Evolutionary conservation across 64 coral and sea anemone genomes (phyloP), one percentile per base, ranked within the genome.

Genomic region (Platygyra sinensis): DNA sequence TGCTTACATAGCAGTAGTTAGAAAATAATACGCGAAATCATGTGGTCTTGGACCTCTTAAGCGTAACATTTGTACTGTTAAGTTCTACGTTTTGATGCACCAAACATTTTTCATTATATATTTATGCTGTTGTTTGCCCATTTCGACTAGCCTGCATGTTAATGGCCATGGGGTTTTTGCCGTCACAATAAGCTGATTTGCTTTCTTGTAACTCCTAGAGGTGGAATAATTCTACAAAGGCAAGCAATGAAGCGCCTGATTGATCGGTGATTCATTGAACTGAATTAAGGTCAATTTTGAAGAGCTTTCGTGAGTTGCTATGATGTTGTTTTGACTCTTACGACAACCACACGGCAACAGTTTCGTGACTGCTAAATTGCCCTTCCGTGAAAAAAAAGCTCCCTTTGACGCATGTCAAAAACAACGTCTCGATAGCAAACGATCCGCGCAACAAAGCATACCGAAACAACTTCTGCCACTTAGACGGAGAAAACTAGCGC

Each of bases 351-450:
- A 64, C 65, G 19, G 32, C 62, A 84, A 46, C 61, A 50, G 81
- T 84, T 84, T 69, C 81, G 81, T 84, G 81, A 84, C 81, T 84
- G 2, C 81, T 84, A 84, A 84, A 84, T 84, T 84, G 81, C 30
- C 38, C 81, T 81, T 84, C 81, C 81, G 62, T 84, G 62, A 84
- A 84, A 71, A 20, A 42, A 39, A 71, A n/a, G n/a, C 38, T 84
- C 62, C 32, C 62, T 84, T 67, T 84, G 81, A 84, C 81, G 81
- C 81, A 84, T 84, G 81, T 71, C 81, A 30, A 84, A 71, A 32
- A 25, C 60, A 17, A 69, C 62, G 62, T 71, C 62, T 84, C 69
- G 81, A 69, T 84, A 30, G 81, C 33, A 84, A 84, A 69, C 65
- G 29, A 62, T 22, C 62, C 62, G 81, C 81, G 33, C 81, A 84